phyloP scores from a whole-genome alignment of 2,797 vertebrate species.

The Typhlichthys subterraneus region DNA sequence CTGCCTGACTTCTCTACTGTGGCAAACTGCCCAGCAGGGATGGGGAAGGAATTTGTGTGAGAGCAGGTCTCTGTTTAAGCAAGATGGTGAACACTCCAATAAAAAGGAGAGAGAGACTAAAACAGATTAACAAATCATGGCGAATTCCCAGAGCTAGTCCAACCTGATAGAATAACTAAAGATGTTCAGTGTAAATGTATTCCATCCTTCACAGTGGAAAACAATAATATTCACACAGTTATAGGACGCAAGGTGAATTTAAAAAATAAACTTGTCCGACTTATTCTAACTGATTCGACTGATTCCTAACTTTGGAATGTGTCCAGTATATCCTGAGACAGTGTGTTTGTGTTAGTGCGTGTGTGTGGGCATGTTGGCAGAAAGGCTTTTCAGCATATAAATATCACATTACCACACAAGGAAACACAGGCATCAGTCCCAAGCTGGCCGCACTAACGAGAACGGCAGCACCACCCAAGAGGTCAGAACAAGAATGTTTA shows the following conservation, averaged over 20 bases:
- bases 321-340: constrained; percentile 64
- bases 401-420: constrained; percentile 84
- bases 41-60: constrained; percentile 49
- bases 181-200: constrained; percentile 12
- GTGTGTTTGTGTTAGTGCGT: neutral
- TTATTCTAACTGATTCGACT: constrained; percentile 42
- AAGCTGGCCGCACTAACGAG: constrained; percentile 71
- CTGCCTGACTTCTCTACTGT: constrained; percentile 77
- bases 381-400: constrained; percentile 79
- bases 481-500: constrained; percentile 69
- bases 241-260: constrained; percentile 22
- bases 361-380: constrained; percentile 57
- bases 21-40: constrained; percentile 74
- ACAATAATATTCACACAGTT: constrained; percentile 41
- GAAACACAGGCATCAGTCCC: constrained; percentile 75
- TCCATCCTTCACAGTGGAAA: neutral
- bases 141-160: too few relatives aligned
- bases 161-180: constrained; percentile 26
- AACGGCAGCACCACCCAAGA: constrained; percentile 62
- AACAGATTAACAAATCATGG: too few relatives aligned
- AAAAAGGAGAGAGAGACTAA: constrained; percentile 28
- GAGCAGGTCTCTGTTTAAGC: constrained; percentile 38
- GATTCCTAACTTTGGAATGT: constrained; percentile 52
- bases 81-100: constrained; percentile 17
- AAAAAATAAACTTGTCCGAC: constrained; percentile 51